A percentile compares a stretch with the other conserved stretches of the same genome.
These are phyloP conservation scores for Drosophila dives DNA, from an alignment of 2,888 invertebrate genomes.

Conservation along the genomic window DNA sequence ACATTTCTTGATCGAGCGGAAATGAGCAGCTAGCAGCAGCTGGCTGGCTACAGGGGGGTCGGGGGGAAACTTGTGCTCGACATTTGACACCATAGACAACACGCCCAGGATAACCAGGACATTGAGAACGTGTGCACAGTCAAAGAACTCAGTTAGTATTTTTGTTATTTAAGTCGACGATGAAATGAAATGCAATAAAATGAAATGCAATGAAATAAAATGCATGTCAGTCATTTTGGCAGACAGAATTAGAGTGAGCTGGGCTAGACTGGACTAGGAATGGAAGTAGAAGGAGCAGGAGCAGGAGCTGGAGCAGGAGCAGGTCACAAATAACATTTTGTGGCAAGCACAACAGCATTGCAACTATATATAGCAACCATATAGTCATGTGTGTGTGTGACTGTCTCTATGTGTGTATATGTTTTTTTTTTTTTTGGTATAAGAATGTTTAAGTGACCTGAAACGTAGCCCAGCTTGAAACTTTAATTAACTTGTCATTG, in stretches of 20 bases:
- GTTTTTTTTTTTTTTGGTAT: not conserved
- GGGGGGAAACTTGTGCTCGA: constrained; percentile 29
- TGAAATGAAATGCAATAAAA: constrained; percentile 15
- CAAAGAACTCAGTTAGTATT: constrained; percentile 46
- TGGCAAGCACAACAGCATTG: constrained; percentile 35
- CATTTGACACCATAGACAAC: constrained; percentile 12
- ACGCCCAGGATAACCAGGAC: not conserved
- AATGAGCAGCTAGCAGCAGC: constrained; percentile 35
- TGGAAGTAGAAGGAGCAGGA: not conserved
- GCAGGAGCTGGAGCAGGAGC: not conserved
- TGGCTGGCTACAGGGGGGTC: not conserved
- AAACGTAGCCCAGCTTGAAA: constrained; percentile 14
- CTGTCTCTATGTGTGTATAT: constrained; percentile 8
- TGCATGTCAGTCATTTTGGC: constrained; percentile 40
- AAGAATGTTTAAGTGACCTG: constrained; percentile 11
- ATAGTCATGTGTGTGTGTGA: constrained; percentile 40
- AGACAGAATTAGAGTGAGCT: constrained; percentile 25
- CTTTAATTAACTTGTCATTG: constrained; percentile 66
- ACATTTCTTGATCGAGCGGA: constrained; percentile 41
- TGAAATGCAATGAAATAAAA: constrained; percentile 33
- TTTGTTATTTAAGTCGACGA: constrained; percentile 37
- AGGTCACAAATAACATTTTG: constrained; percentile 19
- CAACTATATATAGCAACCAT: constrained; percentile 39
- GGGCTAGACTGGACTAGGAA: not conserved
- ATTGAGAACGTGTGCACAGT: constrained; percentile 26